Percentiles rank a stretch among this genome's conserved stretches.
phyloP scores from a whole-genome alignment of 1,140 invertebrate genomes.

The Drosophila willistoni region DNA sequence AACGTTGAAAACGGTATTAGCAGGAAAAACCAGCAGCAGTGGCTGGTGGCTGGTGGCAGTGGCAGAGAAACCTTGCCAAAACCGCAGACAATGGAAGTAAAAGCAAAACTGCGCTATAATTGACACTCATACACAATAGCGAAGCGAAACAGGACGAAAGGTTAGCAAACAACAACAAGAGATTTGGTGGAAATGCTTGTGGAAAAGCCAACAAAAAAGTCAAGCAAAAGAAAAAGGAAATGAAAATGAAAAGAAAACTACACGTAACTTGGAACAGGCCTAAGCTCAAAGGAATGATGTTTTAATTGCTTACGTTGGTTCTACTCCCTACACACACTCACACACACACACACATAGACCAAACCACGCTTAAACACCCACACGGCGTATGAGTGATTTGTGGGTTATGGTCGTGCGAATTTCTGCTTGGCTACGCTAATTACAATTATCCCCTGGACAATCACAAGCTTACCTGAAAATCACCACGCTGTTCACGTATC shows the following conservation, averaged over 20 bases:
- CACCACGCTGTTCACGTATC: slow-evolving; percentile 90
- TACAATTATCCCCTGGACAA: slow-evolving; percentile 57
- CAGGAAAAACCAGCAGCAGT: slow-evolving; percentile 12
- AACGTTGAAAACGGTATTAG: slow-evolving; percentile 47
- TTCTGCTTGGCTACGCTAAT: slow-evolving; percentile 46
- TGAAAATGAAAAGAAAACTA: background rate
- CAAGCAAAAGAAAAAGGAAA: slow-evolving; percentile 15
- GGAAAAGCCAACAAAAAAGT: background rate
- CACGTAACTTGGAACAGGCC: background rate
- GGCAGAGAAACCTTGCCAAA: slow-evolving; percentile 18
- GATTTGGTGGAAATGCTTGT: slow-evolving; percentile 5
- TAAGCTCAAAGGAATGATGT: slow-evolving; percentile 34
- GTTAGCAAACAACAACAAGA: slow-evolving; percentile 37
- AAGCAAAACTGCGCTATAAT: slow-evolving; percentile 50
- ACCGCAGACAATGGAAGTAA: slow-evolving; percentile 31
- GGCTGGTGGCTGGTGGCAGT: background rate
- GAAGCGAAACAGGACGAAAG: slow-evolving; percentile 28
- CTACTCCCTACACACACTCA: background rate
- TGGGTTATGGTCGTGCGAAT: background rate
- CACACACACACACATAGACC: no score
- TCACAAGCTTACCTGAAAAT: slow-evolving; percentile 85
- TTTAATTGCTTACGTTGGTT: slow-evolving; percentile 47
- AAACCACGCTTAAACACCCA: background rate
- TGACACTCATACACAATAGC: slow-evolving; percentile 62
- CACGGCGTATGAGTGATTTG: slow-evolving; percentile 12